Evolutionary conservation across 2,797 vertebrate species (phyloP), one percentile per base, ranked within the genome.

Genomic region (Gymnoscopelus microlampas): DNA sequence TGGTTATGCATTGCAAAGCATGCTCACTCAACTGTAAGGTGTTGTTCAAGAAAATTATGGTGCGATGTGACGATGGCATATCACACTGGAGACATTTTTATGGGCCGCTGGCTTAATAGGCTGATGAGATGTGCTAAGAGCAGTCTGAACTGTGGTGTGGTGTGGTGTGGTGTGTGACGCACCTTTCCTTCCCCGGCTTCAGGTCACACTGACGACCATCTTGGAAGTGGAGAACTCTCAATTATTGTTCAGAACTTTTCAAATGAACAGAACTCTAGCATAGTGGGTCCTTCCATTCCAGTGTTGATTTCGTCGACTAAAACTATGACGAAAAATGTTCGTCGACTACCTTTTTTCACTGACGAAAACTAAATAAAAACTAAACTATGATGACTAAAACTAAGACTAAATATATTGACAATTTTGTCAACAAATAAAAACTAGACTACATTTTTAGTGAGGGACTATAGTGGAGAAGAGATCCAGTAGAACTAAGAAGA

Each of bases 101-200:
- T 78, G 85, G 78, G 75, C 81, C 76, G 67, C 70, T 85, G 81
- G 70, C 71, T 87, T 85, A 78, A 84, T 84, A 82, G 80, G 75
- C 79, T 82, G 79, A 87, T 85, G 86, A 82, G 86, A 89, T 79
- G 84, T 86, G 88, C 87, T 83, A 85, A 90, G 84, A 87, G 76
- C 62, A 55, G 75, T 59, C 72, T 81, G 74, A 68, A 70, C 35
- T 60, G 66, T 19, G 24, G 65, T 70, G 73, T 39, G 14, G 48
- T 70, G 73, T 39, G 14, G 48, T 62, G 24, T 51, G 44, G 59
- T 55, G 59, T 55, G 74, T 53, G 58, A 70, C 1, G 32, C 77
- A 82, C 80, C 78, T 80, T 76, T 66, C 59, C 71, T 63, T 70
- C 59, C 59, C 55, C 24, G 60, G 60, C 54, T 62, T 82, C 47